Evolutionary conservation across 1,140 invertebrate genomes (phyloP).

Genomic region (Araneus ventricosus): DNA sequence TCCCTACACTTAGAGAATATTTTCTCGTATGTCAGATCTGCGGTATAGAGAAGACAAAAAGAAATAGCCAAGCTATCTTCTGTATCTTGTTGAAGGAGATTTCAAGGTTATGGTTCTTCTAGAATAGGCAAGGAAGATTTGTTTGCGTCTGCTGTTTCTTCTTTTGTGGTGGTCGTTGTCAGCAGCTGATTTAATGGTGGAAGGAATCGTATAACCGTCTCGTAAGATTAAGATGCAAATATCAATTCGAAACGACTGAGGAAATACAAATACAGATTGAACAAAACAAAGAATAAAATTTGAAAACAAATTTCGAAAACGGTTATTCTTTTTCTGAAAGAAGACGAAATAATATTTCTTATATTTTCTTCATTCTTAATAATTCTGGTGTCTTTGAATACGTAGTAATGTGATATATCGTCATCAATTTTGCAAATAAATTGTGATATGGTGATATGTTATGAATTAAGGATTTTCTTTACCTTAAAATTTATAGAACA

Average conservation of each 20-base stretch:
- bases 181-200: slow-evolving; percentile 19
- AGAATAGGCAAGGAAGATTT: not conserved
- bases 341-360: no score
- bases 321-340: no score
- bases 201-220: not conserved
- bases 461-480: no score
- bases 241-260: not conserved
- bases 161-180: not conserved
- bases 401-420: no score
- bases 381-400: no score
- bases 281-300: no score
- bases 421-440: no score
- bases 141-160: not conserved
- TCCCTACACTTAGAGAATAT: not conserved
- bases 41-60: not conserved
- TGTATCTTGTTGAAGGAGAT: not conserved
- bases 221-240: not conserved
- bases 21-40: not conserved
- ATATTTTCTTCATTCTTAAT: no score
- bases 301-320: no score
- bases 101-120: not conserved
- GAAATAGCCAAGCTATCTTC: not conserved
- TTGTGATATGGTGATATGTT: no score
- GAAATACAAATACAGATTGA: no score
- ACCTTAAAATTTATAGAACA: no score